Evolutionary conservation across 35 echinoderm and acorn worm species (phyloP).

Genomic region (Patiria miniata): DNA sequence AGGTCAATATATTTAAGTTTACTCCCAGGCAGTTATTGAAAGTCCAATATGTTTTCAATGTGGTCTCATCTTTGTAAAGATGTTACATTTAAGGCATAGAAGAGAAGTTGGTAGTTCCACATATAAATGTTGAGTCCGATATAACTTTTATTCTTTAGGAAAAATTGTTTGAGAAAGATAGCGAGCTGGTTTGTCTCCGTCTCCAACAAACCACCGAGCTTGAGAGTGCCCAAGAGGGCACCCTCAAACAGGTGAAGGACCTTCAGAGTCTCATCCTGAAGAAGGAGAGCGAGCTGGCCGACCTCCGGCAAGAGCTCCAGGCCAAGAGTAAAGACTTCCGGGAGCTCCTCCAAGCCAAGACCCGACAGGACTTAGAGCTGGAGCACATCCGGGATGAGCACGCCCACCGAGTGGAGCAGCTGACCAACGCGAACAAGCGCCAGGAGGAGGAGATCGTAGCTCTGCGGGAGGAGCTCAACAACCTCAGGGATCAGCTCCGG

Average conservation of each 20-base stretch:
- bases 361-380: slow-evolving; percentile 73
- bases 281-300: slow-evolving; percentile 66
- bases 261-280: slow-evolving; percentile 58
- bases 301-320: slow-evolving; percentile 60
- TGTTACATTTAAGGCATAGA: not conserved
- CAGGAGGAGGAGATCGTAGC: slow-evolving; percentile 72
- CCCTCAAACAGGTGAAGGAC: slow-evolving; percentile 69
- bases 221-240: slow-evolving; percentile 68
- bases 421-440: slow-evolving; percentile 71
- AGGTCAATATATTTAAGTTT: too few species aligned
- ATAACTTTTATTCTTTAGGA: slow-evolving; percentile 39
- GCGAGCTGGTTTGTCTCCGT: slow-evolving; percentile 51
- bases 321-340: slow-evolving; percentile 54
- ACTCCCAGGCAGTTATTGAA: too few species aligned
- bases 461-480: slow-evolving; percentile 54
- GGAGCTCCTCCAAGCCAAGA: slow-evolving; percentile 66
- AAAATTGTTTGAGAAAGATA: slow-evolving; percentile 70
- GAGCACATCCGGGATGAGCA: slow-evolving; percentile 68
- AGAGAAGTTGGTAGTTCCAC: not conserved
- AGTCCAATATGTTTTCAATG: too few species aligned
- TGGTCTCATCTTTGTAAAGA: too few species aligned
- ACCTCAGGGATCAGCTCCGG: slow-evolving; percentile 43
- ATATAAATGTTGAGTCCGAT: not conserved
- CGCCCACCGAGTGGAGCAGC: slow-evolving; percentile 68
- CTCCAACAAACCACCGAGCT: slow-evolving; percentile 65